Evolutionary conservation across 2,113 vertebrate genomes (phyloP).

Genomic region (Microtus richardsoni): DNA sequence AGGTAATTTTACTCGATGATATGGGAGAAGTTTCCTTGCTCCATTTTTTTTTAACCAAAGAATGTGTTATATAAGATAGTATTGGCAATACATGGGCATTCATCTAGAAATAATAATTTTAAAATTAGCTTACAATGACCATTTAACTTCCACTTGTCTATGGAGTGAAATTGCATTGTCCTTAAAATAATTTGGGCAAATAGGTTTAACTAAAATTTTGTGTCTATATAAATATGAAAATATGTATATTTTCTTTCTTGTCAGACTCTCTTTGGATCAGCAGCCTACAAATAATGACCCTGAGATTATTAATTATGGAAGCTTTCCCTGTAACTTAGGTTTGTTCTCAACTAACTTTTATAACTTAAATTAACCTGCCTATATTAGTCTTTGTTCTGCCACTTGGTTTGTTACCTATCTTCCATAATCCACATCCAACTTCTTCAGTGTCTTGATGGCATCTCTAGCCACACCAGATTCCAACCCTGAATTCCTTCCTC

Average conservation of each 20-base stretch:
- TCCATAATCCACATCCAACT: too few species aligned
- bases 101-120: neutral
- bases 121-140: neutral
- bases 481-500: too few species aligned
- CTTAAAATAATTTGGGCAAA: neutral
- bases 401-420: too few species aligned
- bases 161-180: neutral
- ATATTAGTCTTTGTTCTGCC: too few species aligned
- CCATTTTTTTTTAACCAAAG: neutral
- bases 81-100: neutral
- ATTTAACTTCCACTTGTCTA: neutral
- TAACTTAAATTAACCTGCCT: too few species aligned
- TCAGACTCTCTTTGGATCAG: neutral
- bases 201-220: neutral
- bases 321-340: too few species aligned
- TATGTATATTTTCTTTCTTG: neutral
- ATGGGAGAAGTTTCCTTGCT: fast-evolving
- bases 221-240: neutral
- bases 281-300: neutral
- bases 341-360: too few species aligned
- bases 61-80: neutral
- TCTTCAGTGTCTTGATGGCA: too few species aligned
- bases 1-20: neutral
- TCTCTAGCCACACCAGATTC: too few species aligned
- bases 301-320: neutral